phyloP scores from a whole-genome alignment of 2,888 invertebrate species.

The Bedellia somnulentella region DNA sequence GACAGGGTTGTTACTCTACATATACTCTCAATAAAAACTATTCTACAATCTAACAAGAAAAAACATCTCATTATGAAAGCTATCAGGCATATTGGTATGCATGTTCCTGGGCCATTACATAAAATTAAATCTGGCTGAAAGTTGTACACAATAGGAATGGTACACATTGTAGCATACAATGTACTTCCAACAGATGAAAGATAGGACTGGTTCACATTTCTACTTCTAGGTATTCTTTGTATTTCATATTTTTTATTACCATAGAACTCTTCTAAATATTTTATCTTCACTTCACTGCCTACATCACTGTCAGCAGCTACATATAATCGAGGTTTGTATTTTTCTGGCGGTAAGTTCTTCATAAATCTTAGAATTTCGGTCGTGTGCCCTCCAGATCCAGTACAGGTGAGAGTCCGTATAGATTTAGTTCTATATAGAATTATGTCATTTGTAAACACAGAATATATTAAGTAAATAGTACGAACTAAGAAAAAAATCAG shows the following conservation, averaged over 20 bases:
- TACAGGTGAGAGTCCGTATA: constrained; percentile 62
- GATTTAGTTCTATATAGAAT: constrained; percentile 13
- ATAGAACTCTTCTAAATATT: constrained; percentile 35
- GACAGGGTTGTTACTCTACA: constrained; percentile 91
- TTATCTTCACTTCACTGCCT: constrained; percentile 72
- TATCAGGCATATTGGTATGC: constrained; percentile 85
- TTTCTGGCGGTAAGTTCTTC: constrained; percentile 59
- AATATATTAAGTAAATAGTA: constrained; percentile 20
- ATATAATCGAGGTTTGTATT: constrained; percentile 76
- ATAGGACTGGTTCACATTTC: constrained; percentile 87
- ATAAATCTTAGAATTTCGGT: constrained; percentile 86
- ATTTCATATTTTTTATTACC: constrained; percentile 40
- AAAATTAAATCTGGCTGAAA: constrained; percentile 79
- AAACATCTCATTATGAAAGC: constrained; percentile 73
- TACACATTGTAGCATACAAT: constrained; percentile 67
- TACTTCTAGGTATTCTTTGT: constrained; percentile 75
- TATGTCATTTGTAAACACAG: constrained; percentile 21
- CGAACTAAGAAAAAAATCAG: constrained; percentile 7
- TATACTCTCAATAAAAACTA: constrained; percentile 93
- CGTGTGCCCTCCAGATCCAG: constrained; percentile 90
- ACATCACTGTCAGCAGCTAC: constrained; percentile 76
- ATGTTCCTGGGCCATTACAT: constrained; percentile 97
- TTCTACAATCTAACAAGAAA: constrained; percentile 68
- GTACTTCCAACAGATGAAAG: constrained; percentile 79
- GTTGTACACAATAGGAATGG: constrained; percentile 68